Conservation (phyloP, 2,888 invertebrate genomes). For the Hirtodrosophila trivittata region DNA sequence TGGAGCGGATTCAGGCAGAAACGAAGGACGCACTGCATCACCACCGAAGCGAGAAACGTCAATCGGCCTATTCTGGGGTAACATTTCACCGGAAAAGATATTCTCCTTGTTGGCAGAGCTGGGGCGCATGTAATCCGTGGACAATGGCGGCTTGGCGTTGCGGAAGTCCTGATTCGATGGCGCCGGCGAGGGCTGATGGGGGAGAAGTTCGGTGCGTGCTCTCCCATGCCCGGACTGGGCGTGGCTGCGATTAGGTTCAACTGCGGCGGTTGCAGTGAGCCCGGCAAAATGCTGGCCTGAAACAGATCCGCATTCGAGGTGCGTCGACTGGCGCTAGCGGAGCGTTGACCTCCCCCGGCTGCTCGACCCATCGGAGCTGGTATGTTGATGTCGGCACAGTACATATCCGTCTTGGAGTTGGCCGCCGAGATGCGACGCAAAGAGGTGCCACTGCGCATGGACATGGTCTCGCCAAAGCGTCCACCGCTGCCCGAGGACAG, state of each 20-base stretch:
- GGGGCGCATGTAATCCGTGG: conserved; percentile 81
- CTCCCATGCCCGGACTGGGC: conserved; percentile 60
- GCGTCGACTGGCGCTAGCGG: conserved; percentile 78
- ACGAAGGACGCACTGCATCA: conserved; percentile 65
- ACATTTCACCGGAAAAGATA: conserved; percentile 25
- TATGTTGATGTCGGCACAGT: conserved; percentile 83
- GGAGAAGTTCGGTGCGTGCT: conserved; percentile 62
- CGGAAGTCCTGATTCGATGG: conserved; percentile 70
- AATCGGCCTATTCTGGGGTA: conserved; percentile 82
- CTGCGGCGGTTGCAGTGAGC: conserved; percentile 57
- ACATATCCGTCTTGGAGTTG: conserved; percentile 82
- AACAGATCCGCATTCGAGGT: conserved; percentile 79
- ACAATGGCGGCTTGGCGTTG: conserved; percentile 74
- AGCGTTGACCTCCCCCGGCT: conserved; percentile 63
- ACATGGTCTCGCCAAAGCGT: conserved; percentile 78
- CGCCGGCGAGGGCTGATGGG: conserved; percentile 59
- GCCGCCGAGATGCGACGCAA: conserved; percentile 81
- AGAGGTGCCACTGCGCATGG: conserved; percentile 82
- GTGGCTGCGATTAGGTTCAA: conserved; percentile 81
- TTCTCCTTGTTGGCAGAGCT: conserved; percentile 72
- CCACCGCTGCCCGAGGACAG: conserved; percentile 75
- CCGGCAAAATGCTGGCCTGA: conserved; percentile 64
- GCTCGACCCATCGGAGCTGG: conserved; percentile 44
- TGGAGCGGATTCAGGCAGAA: conserved; percentile 57
- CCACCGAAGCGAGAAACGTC: conserved; percentile 77